These are phyloP conservation scores for Acronicta leporina DNA, from an alignment of 2,888 invertebrate species.

Conservation along the genomic window DNA sequence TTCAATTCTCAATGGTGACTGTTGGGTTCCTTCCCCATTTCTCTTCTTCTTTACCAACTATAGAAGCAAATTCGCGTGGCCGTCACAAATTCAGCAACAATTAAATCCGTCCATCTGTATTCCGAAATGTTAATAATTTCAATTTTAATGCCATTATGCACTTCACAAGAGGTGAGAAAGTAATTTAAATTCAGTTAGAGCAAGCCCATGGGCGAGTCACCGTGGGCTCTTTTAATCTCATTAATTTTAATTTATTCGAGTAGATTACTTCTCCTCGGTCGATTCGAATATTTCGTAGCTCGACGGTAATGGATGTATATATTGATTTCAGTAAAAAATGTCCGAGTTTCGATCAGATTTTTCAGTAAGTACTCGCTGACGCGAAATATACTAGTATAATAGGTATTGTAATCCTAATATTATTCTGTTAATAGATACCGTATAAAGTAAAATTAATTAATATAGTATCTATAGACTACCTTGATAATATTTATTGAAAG, in stretches of 20 bases:
- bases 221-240: constrained; percentile 83
- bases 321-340: constrained; percentile 49
- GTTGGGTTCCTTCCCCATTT: not conserved
- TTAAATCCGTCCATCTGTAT: constrained; percentile 55
- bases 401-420: too few species aligned
- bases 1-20: not conserved
- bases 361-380: constrained; percentile 14
- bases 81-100: constrained; percentile 44
- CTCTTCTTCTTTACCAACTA: not conserved
- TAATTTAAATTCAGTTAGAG: constrained; percentile 85
- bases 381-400: not conserved
- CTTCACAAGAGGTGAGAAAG: constrained; percentile 83
- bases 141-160: constrained; percentile 86
- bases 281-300: constrained; percentile 72
- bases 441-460: too few species aligned
- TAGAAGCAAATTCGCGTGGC: constrained; percentile 19
- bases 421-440: too few species aligned
- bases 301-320: constrained; percentile 42
- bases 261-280: constrained; percentile 80
- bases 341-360: constrained; percentile 14
- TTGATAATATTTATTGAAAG: too few species aligned
- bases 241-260: constrained; percentile 87
- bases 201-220: constrained; percentile 69
- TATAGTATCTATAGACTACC: too few species aligned
- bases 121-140: constrained; percentile 65